Conservation (phyloP, 1,140 invertebrate species). For the Augochlora pura region DNA sequence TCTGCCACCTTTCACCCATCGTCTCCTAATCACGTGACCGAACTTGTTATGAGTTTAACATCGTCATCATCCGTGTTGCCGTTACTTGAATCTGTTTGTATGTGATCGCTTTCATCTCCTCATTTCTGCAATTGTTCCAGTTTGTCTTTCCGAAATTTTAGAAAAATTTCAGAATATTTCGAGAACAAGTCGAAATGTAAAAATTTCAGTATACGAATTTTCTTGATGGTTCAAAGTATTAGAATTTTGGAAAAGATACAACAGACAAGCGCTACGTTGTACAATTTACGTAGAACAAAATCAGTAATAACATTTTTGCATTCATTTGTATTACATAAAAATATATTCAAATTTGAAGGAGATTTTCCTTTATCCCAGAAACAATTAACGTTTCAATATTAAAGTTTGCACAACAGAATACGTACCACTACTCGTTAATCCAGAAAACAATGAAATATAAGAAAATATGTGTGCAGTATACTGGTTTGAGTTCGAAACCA, state of each 20-base stretch:
- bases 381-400: background rate
- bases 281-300: too few relatives aligned
- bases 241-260: too few relatives aligned
- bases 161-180: too few relatives aligned
- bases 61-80: slow-evolving; percentile 4
- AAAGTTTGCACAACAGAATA: background rate
- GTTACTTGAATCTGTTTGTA: background rate
- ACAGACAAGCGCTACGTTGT: too few relatives aligned
- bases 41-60: slow-evolving; percentile 20
- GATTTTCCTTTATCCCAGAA: background rate
- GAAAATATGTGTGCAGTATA: background rate
- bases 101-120: background rate
- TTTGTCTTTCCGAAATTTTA: too few relatives aligned
- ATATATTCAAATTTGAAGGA: background rate
- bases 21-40: slow-evolving; percentile 29
- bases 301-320: too few relatives aligned
- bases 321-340: too few relatives aligned
- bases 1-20: slow-evolving; percentile 54
- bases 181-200: too few relatives aligned
- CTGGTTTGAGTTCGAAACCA: background rate
- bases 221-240: too few relatives aligned
- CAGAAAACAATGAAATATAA: background rate
- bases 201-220: too few relatives aligned
- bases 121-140: background rate
- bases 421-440: background rate